Evolutionary conservation across 2,888 invertebrate species (phyloP), one percentile per base, ranked within the genome.

Genomic region (Cephus nigrinus): DNA sequence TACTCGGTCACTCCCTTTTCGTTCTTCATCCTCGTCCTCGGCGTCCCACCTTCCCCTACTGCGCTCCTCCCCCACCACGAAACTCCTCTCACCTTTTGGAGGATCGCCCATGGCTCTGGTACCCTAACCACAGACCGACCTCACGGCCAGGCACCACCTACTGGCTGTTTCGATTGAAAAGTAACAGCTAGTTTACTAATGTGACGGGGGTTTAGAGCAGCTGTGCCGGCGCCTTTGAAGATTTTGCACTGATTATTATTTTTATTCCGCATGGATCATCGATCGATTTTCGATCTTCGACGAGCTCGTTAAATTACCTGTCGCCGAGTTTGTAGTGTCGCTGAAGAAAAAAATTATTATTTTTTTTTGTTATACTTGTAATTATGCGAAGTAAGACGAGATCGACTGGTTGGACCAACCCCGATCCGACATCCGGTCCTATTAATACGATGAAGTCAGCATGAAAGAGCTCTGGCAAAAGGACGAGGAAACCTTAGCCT

Each of bases 1-100:
- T 86, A 81, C 80, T 81, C 79, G 75, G 78, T 84, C 76, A 77
- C 78, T 78, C 78, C 82, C 80, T 79, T 80, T 77, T 74, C 79
- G 78, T 75, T 78, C 77, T 74, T 74, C 75, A 73, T 79, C 77
- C 78, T 79, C 55, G 40, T 75, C 73, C 36, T 75, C 55, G 32
- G 35, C 68, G 34, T 34, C 72, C 33, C 23, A 12, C 23, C 35
- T 34, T 30, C 12, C 71, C n/a, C 71, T 30, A 12, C 15, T 31
- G 31, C 71, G 31, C 31, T 31, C 9, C 3, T 12, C 31, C 31
- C 71, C 71, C 33, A 12, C 55, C 55, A 23, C 23, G 23, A 23
- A 3, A 55, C 23, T 23, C 55, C 55, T 55, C 55, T 55, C 55
- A 55, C 55, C 55, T 55, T 55, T 55, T 55, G 55, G 55, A 55